These are phyloP conservation scores for Auanema freiburgensis DNA, from an alignment of 2,888 invertebrate species.

Conservation along the genomic window DNA sequence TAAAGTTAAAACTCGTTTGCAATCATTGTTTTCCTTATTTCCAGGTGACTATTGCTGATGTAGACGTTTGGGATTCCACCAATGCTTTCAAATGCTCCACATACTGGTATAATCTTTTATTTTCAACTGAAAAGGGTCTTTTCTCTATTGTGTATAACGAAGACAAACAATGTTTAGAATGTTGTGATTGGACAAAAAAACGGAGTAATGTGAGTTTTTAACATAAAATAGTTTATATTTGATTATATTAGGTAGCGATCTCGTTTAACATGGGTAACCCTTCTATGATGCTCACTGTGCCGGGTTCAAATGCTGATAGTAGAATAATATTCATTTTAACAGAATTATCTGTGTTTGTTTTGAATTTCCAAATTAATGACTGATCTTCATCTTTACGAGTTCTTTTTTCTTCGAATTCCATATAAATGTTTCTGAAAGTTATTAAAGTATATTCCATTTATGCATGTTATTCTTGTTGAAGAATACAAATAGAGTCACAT, in stretches of 20 bases:
- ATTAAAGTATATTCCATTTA: too few species aligned
- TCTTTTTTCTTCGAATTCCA: too few species aligned
- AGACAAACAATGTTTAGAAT: constrained; percentile 10
- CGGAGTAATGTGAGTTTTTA: constrained; percentile 13
- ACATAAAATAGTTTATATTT: neutral
- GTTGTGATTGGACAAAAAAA: constrained; percentile 16
- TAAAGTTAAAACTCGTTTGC: too few species aligned
- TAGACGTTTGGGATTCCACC: constrained; percentile 9
- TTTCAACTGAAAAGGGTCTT: constrained; percentile 4
- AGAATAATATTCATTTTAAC: too few species aligned
- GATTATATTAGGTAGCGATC: neutral
- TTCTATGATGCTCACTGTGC: neutral
- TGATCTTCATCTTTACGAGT: too few species aligned
- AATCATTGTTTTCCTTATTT: neutral
- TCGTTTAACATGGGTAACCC: neutral
- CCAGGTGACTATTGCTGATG: constrained; percentile 11
- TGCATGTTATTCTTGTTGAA: too few species aligned
- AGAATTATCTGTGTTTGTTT: too few species aligned
- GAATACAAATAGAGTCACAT: too few species aligned
- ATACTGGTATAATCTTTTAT: constrained; percentile 16
- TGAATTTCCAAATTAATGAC: too few species aligned
- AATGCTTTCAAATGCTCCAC: constrained; percentile 4
- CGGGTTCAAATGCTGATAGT: too few species aligned
- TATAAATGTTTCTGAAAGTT: too few species aligned
- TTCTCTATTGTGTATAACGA: constrained; percentile 18